Conservation (phyloP, 2,113 vertebrate genomes). For the Orthonyx spaldingii region DNA sequence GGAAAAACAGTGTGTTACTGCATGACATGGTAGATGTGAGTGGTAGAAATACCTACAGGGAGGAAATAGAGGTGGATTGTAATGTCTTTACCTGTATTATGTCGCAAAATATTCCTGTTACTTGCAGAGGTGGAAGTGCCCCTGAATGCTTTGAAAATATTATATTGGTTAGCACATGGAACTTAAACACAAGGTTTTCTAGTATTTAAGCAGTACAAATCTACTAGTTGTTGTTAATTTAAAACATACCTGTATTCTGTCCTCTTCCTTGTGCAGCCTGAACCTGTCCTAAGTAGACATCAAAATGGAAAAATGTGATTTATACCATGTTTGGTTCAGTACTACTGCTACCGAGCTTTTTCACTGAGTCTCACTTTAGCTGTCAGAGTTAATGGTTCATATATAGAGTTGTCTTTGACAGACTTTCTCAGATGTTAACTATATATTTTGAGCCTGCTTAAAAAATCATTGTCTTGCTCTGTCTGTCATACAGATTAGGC, state of each 20-base stretch:
- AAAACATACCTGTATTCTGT: constrained; percentile 75
- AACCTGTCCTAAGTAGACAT: constrained; percentile 76
- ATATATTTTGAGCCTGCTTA: neutral
- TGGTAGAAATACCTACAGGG: neutral
- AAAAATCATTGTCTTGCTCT: neutral
- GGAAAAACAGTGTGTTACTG: neutral
- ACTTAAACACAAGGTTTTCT: neutral
- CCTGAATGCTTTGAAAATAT: constrained; percentile 84
- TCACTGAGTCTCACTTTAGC: neutral
- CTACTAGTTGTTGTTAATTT: neutral
- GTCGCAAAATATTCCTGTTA: constrained; percentile 70
- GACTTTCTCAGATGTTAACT: neutral
- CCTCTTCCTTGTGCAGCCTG: constrained; percentile 76
- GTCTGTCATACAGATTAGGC: neutral
- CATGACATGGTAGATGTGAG: neutral
- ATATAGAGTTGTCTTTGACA: neutral
- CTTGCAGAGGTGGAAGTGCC: constrained; percentile 66
- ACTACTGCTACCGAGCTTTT: neutral
- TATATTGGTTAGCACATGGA: constrained; percentile 25
- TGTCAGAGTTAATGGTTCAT: neutral
- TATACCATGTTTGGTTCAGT: neutral
- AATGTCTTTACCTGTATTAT: constrained; percentile 77
- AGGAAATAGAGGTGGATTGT: neutral
- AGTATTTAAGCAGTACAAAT: constrained; percentile 9
- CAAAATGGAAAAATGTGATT: constrained; percentile 39